Evolutionary conservation across 1,140 invertebrate species (phyloP), one percentile per base, ranked within the genome.

Genomic region (Lasioglossum albipes): DNA sequence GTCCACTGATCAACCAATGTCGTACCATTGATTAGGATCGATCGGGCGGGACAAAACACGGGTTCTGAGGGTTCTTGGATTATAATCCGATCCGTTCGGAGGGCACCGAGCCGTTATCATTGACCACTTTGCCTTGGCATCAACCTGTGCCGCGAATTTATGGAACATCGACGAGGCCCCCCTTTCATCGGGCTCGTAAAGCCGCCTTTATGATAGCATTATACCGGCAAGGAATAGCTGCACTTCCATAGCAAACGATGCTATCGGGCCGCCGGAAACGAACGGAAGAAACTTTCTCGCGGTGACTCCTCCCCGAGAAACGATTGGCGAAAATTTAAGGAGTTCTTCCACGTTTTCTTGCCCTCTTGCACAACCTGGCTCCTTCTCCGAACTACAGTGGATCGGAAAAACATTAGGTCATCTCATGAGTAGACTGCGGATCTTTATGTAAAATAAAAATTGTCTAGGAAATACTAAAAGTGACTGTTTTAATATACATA

Each of bases 171-270:
- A 72, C 67, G 49, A 75, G 61, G 13, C 41, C 16, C 52, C 52
- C 59, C 71, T 83, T 81, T 81, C 62, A 71, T 67, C 61, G 31
- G 20, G 20, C n/a, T 72, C 78, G 79, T 83, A 81, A 83, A 80
- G 20, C 42, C 36, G 57, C 49, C 41, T 80, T 83, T 75, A 83
- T 41, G 59, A 65, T 31, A 59, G 57, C 77, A 62, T 83, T 83
- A 83, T 62, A 61, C 68, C 6, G 12, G 22, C 36, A 22, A 57
- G 57, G 65, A 70, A 45, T 59, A 27, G 57, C 52, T 62, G 67
- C 64, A 76, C 68, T 79, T 13, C 18, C 57, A 62, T 61, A n/a
- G 54, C 10, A 64, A 72, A 79, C 41, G 42, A 10, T 27, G 59
- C 42, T 22, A 18, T 13, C 12, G 13, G 13, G 41, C 36, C 10